Evolutionary conservation across 2,888 invertebrate species (phyloP).

Genomic region (Myopa testacea): DNA sequence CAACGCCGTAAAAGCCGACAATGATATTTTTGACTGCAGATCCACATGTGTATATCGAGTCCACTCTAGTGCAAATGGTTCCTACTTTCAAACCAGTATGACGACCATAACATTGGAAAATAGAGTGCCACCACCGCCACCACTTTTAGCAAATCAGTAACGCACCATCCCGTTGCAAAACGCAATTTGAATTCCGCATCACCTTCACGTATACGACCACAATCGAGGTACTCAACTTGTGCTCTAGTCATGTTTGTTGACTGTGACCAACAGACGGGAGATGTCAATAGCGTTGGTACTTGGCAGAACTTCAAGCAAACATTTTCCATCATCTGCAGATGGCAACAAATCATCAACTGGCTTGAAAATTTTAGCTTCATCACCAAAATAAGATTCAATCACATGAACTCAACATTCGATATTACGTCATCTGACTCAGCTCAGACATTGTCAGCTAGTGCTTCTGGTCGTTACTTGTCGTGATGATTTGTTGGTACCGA

Average conservation of each 20-base stretch:
- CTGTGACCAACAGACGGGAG: slow-evolving; percentile 71
- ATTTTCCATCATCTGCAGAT: slow-evolving; percentile 34
- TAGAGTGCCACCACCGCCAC: slow-evolving; percentile 30
- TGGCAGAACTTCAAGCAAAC: slow-evolving; percentile 33
- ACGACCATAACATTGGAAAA: slow-evolving; percentile 44
- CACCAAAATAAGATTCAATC: slow-evolving; percentile 55
- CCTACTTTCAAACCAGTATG: slow-evolving; percentile 48
- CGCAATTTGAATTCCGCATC: slow-evolving; percentile 56
- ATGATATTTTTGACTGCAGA: slow-evolving; percentile 28
- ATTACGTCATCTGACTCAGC: slow-evolving; percentile 60
- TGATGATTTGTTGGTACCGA: slow-evolving; percentile 55
- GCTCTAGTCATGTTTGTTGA: slow-evolving; percentile 80
- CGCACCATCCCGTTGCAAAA: slow-evolving; percentile 58
- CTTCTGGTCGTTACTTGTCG: slow-evolving; percentile 65
- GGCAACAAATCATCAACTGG: slow-evolving; percentile 49
- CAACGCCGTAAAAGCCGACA: slow-evolving; percentile 57
- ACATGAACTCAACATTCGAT: slow-evolving; percentile 53
- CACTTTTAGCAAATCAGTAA: slow-evolving; percentile 43
- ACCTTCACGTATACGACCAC: slow-evolving; percentile 67
- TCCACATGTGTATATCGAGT: slow-evolving; percentile 35
- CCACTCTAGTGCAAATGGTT: slow-evolving; percentile 20
- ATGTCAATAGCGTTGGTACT: slow-evolving; percentile 29
- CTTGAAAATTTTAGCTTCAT: slow-evolving; percentile 56
- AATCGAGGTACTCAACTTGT: slow-evolving; percentile 79
- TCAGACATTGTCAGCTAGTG: slow-evolving; percentile 65